Conservation (phyloP, 2,797 vertebrate genomes). For the Phoeniculus purpureus region DNA sequence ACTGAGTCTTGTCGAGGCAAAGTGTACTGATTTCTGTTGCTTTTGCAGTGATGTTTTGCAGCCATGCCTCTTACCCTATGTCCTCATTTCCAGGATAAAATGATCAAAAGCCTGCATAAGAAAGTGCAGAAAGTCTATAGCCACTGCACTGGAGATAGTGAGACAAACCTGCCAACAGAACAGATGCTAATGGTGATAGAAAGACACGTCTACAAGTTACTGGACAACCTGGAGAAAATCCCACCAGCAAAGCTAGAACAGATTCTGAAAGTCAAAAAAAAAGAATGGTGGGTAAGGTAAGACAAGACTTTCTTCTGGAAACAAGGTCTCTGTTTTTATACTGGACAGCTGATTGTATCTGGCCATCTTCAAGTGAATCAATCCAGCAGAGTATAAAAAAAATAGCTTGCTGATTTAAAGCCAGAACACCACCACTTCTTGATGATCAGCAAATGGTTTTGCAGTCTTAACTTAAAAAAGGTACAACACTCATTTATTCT, state of each 20-base stretch:
- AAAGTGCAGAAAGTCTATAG: conserved; percentile 88
- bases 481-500: neutral
- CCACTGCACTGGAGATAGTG: conserved; percentile 81
- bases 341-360: neutral
- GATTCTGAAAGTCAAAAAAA: conserved; percentile 85
- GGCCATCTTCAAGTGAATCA: neutral
- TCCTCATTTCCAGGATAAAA: conserved; percentile 78
- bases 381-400: neutral
- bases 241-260: conserved; percentile 78
- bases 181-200: conserved; percentile 89
- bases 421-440: neutral
- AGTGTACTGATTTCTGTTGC: neutral
- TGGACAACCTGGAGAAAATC: conserved; percentile 85
- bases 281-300: conserved; percentile 84
- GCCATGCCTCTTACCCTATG: neutral
- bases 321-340: neutral
- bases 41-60: neutral
- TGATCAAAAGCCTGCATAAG: conserved; percentile 78
- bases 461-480: neutral
- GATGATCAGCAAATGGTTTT: neutral
- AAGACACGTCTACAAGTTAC: conserved; percentile 79
- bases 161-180: conserved; percentile 81
- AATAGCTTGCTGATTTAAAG: neutral
- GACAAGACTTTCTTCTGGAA: neutral
- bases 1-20: fast-evolving